phyloP scores from a whole-genome alignment of 1,140 invertebrate species.

The Diorhabda elongata region DNA sequence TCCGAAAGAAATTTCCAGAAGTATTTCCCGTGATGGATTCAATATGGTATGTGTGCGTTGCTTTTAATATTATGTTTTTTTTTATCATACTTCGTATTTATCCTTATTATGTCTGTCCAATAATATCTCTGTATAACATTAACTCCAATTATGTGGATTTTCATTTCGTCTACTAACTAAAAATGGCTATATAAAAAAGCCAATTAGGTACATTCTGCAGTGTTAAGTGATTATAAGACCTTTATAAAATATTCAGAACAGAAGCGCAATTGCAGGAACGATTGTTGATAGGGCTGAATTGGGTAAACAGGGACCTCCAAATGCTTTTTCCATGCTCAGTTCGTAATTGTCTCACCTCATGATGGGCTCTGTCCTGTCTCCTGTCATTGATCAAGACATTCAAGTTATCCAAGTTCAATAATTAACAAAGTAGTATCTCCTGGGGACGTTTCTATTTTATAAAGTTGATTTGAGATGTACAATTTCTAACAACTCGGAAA shows the following conservation, averaged over 20 bases:
- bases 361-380: slow-evolving; percentile 1
- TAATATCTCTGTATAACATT: too few species aligned
- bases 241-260: neutral
- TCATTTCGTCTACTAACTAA: too few species aligned
- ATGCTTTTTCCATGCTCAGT: neutral
- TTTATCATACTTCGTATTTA: too few species aligned
- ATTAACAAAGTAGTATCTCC: neutral
- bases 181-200: neutral
- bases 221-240: neutral
- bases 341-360: neutral
- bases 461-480: too few species aligned
- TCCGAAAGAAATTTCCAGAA: too few species aligned
- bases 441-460: too few species aligned
- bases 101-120: too few species aligned
- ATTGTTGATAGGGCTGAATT: neutral
- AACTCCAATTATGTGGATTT: too few species aligned
- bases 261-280: neutral
- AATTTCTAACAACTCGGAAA: too few species aligned
- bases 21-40: too few species aligned
- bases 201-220: neutral
- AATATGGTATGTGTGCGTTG: too few species aligned
- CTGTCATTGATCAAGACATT: neutral
- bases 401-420: neutral
- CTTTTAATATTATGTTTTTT: too few species aligned
- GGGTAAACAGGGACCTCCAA: neutral